phyloP scores from a whole-genome alignment of 2,888 invertebrate species.

The Dicyrtomina minuta region DNA sequence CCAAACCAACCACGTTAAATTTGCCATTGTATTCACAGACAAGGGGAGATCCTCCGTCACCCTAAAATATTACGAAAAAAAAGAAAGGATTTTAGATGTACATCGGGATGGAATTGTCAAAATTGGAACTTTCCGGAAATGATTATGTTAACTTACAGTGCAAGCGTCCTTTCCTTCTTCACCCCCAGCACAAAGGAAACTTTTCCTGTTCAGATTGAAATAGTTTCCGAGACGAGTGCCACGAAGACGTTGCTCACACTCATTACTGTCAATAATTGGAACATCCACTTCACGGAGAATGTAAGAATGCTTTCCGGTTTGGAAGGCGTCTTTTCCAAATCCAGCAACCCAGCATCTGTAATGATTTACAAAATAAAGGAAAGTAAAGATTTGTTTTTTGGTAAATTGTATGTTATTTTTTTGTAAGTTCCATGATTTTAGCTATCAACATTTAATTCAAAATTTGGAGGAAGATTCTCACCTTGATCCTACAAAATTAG shows the following conservation, averaged over 20 bases:
- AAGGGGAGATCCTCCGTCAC: constrained; percentile 73
- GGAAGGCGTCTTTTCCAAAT: constrained; percentile 77
- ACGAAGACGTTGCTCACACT: constrained; percentile 67
- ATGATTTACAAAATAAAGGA: constrained; percentile 6
- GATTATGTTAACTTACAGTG: constrained; percentile 64
- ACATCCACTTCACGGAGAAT: constrained; percentile 76
- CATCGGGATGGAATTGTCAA: no score
- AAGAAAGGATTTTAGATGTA: not conserved
- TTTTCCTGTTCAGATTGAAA: constrained; percentile 66
- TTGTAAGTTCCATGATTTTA: no score
- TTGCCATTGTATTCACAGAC: constrained; percentile 65
- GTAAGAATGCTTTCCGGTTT: constrained; percentile 62
- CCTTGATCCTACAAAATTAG: constrained; percentile 38
- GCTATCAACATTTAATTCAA: no score
- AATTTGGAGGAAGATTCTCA: constrained; percentile 3
- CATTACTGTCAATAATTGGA: constrained; percentile 66
- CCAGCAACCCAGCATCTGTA: constrained; percentile 64
- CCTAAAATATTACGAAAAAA: constrained; percentile 58
- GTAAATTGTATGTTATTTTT: no score
- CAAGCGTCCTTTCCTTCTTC: constrained; percentile 73
- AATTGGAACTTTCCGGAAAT: no score
- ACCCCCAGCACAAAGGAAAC: constrained; percentile 78
- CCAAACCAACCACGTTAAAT: constrained; percentile 68
- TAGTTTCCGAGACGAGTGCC: constrained; percentile 66
- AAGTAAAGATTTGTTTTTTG: no score